Evolutionary conservation across 2,888 invertebrate species (phyloP), one percentile per base, ranked within the genome.

Genomic region (Muschampia plurimacula): DNA sequence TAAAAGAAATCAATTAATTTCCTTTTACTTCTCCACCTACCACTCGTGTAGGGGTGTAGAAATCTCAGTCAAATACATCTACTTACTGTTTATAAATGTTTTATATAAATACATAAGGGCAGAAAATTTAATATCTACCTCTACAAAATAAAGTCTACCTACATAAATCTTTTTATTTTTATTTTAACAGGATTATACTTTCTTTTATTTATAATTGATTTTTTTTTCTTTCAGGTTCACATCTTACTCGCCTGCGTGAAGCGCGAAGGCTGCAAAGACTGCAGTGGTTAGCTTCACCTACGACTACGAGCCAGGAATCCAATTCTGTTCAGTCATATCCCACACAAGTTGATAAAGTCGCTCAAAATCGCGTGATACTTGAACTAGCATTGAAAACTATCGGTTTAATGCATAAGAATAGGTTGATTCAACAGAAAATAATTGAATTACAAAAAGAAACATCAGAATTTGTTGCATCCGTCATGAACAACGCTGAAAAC

Each of bases 371-470:
- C 74, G 95, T 95, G 9, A 93, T 96, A 59, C 86, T 96, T 41
- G 95, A 96, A 69, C 95, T 96, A 7, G 96, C 96, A 5, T 92
- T 95, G 85, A 95, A 95, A 81, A 96, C 96, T 0, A 94, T 96
- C 57, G 95, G 94, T 12, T 87, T 96, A 32, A 95, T 96, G 90
- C 95, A 95, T 75, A 95, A 95, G 76, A 96, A 96, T 86, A 95
- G 92, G 75, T 81, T 95, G 59, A 92, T 96, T 73, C 96, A 96
- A 79, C 93, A 95, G 74, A 95, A 96, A 78, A 90, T 96, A 72
- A 90, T 95, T 7, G 95, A 94, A 41, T 82, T 96, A 52, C 95
- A 96, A 79, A 89, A 95, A 73, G 96, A 96, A 86, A 96, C 96
- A 0, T 93, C 95, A 4, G 95, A 95, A 73, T 96, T 96, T 77